These are phyloP conservation scores for Acronicta leporina DNA, from an alignment of 2,888 invertebrate genomes.

Conservation along the genomic window DNA sequence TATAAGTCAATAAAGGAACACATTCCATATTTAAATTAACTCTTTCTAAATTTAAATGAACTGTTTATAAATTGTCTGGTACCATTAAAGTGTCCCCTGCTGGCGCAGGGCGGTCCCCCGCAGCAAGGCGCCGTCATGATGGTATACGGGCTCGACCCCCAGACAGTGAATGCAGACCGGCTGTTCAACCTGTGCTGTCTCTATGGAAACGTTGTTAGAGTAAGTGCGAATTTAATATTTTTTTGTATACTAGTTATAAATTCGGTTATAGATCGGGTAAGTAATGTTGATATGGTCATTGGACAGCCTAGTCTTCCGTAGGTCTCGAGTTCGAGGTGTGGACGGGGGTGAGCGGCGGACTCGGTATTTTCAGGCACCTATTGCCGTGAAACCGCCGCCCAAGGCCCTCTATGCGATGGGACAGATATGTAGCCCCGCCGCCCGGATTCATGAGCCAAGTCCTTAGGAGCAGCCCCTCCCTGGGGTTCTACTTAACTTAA, in stretches of 20 bases:
- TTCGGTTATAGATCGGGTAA: too few species aligned
- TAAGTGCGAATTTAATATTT: slow-evolving; percentile 86
- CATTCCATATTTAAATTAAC: neutral
- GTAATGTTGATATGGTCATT: too few species aligned
- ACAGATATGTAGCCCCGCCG: too few species aligned
- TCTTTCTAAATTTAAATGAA: neutral
- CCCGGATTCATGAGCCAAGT: too few species aligned
- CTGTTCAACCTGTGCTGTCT: slow-evolving; percentile 99
- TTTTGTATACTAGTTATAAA: neutral
- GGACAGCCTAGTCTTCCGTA: too few species aligned
- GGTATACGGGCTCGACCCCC: slow-evolving; percentile 98
- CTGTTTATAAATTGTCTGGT: neutral
- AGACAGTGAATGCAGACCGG: slow-evolving; percentile 98
- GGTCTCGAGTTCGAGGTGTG: too few species aligned
- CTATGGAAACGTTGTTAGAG: slow-evolving; percentile 99
- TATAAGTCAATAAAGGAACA: neutral
- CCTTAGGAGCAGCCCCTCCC: too few species aligned
- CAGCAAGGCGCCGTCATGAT: slow-evolving; percentile 97
- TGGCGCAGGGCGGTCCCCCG: slow-evolving; percentile 79
- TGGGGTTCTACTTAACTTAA: too few species aligned
- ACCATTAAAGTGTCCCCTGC: slow-evolving; percentile 35
- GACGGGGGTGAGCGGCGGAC: too few species aligned
- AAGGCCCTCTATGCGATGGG: too few species aligned
- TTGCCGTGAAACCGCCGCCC: too few species aligned
- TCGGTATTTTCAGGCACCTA: too few species aligned